Conservation (phyloP, 2,113 vertebrate genomes). For the Agapornis roseicollis region DNA sequence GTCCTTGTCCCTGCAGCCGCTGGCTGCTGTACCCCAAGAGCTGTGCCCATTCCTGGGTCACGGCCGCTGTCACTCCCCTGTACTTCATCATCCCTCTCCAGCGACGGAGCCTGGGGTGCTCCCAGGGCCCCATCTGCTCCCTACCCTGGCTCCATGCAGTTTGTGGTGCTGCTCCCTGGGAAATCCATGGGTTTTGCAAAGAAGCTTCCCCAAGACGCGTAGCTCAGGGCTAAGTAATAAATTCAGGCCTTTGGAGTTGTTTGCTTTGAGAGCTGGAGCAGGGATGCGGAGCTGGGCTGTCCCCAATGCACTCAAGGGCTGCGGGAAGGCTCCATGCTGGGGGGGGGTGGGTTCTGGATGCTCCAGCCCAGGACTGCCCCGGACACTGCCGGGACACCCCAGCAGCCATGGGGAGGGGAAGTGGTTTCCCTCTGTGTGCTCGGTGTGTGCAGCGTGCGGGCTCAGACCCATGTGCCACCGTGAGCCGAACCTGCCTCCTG, state of each 20-base stretch:
- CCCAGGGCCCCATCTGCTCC: background rate
- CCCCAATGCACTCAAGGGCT: rapidly evolving
- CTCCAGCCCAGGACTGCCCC: background rate
- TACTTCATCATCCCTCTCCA: rapidly evolving
- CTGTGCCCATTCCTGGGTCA: rapidly evolving
- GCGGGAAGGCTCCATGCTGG: rapidly evolving
- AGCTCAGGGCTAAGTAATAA: background rate
- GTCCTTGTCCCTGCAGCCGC: background rate
- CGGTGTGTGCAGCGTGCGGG: background rate
- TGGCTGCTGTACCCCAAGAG: rapidly evolving
- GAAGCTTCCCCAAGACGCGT: background rate
- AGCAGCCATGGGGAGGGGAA: rapidly evolving
- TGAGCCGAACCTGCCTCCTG: rapidly evolving
- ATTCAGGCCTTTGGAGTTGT: too few species aligned
- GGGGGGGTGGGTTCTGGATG: background rate
- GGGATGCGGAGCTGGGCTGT: background rate
- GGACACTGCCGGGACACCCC: background rate
- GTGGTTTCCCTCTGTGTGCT: rapidly evolving
- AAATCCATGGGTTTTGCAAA: background rate
- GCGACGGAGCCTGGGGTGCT: rapidly evolving
- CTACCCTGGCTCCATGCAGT: rapidly evolving
- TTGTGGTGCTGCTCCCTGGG: background rate
- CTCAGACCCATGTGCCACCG: rapidly evolving
- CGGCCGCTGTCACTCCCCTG: rapidly evolving
- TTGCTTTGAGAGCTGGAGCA: rapidly evolving